Percentiles rank a stretch among this genome's conserved stretches.
Conservation (phyloP, 2,888 invertebrate species). For the Meiosimyza decipiens region DNA sequence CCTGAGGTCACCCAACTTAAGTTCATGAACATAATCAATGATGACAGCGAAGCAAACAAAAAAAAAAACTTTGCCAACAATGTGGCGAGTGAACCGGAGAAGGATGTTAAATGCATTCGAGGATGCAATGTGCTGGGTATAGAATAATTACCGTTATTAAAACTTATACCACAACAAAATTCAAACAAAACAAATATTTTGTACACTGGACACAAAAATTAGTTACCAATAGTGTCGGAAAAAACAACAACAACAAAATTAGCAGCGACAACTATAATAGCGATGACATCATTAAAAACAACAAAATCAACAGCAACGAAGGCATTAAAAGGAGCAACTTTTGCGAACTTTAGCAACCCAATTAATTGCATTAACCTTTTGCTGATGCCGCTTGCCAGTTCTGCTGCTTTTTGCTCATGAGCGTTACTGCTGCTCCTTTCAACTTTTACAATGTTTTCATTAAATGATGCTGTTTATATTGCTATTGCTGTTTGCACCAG, state of each 20-base stretch:
- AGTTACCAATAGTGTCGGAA: slow-evolving; percentile 17
- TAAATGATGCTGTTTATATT: slow-evolving; percentile 5
- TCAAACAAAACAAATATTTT: background rate
- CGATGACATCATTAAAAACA: slow-evolving; percentile 10
- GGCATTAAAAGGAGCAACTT: slow-evolving; percentile 9
- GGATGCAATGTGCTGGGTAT: background rate
- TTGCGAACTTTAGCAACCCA: slow-evolving; percentile 1
- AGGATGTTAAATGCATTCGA: background rate
- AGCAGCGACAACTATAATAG: background rate
- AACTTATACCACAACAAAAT: slow-evolving; percentile 28
- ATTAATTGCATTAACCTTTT: slow-evolving; percentile 21
- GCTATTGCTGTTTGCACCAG: background rate
- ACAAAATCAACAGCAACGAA: slow-evolving; percentile 4
- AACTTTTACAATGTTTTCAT: background rate
- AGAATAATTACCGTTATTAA: slow-evolving; percentile 33
- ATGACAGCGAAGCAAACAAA: background rate
- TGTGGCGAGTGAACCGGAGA: background rate
- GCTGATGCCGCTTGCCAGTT: background rate
- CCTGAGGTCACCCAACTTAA: background rate
- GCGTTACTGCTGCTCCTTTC: background rate
- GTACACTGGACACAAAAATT: slow-evolving; percentile 6
- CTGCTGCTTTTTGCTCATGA: too few species aligned
- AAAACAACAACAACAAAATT: background rate
- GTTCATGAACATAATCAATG: background rate
- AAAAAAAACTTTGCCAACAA: background rate